These are phyloP conservation scores for Sipha maydis DNA, from an alignment of 2,888 invertebrate genomes.

Conservation along the genomic window DNA sequence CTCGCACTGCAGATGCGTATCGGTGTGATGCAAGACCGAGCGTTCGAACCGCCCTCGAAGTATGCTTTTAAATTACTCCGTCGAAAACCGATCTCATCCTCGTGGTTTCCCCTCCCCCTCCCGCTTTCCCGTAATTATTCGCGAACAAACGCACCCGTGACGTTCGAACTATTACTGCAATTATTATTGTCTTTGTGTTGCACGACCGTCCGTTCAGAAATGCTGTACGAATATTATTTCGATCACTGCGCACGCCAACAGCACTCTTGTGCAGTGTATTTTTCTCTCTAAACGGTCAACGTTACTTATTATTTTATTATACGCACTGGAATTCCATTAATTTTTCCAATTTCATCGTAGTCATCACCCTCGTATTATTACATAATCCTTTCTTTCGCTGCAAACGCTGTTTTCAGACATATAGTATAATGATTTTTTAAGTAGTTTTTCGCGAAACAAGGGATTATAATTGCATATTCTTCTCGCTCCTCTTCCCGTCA, in stretches of 20 bases:
- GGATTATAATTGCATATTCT: conserved; percentile 22
- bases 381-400: conserved; percentile 45
- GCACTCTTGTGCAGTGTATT: background rate
- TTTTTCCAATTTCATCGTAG: conserved; percentile 51
- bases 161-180: background rate
- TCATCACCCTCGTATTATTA: conserved; percentile 20
- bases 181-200: background rate
- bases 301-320: conserved; percentile 2
- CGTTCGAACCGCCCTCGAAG: no score
- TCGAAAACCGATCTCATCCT: no score
- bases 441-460: conserved; percentile 35
- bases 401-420: conserved; percentile 18
- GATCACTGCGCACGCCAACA: background rate
- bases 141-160: background rate
- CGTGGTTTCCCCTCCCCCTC: no score
- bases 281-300: conserved; percentile 2
- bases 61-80: no score
- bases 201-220: background rate
- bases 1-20: no score
- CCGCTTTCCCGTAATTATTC: no score
- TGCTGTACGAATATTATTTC: background rate
- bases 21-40: no score
- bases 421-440: conserved; percentile 33
- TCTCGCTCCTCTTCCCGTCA: background rate
- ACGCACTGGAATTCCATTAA: conserved; percentile 47